Evolutionary conservation across 2,888 invertebrate genomes (phyloP), one percentile per base, ranked within the genome.

Genomic region (Sepiola atlantica): DNA sequence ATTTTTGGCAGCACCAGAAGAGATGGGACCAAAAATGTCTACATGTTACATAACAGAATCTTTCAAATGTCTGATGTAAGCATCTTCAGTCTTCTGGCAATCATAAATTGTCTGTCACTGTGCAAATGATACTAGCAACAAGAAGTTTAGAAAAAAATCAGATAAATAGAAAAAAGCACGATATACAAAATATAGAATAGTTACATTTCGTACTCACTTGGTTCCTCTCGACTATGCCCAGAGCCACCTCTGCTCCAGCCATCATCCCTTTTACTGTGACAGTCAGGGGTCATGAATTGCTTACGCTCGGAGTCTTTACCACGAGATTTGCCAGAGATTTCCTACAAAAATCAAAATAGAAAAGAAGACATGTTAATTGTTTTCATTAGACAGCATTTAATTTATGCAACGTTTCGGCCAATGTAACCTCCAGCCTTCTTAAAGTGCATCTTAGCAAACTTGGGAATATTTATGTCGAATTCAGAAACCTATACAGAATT

Each of bases 241-340:
- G 77, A 77, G 10, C 77, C 77, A 77, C 77, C 77, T n/a, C 77
- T 77, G n/a, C 77, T 77, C 77, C 77, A 77, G 77, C 77, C 77
- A 77, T 77, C 77, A 77, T 77, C 77, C 77, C 77, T 77, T 14
- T 77, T 77, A 77, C 77, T 77, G 77, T 77, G 77, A 77, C 77
- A 77, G 77, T 77, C 77, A 61, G 61, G 61, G 61, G 61, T 61
- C 61, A 61, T 61, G 24, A 61, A 61, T 61, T 61, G 61, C 28
- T 77, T 77, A 18, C 77, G 77, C 77, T 77, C 77, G 2, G 77
- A n/a, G n/a, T 77, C 77, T 77, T 77, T 77, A 12, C 77, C 77
- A 77, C 77, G 77, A 77, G 77, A 77, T 77, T 77, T 77, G 77
- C 77, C 77, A 77, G 77, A 28, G n/a, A 77, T 77, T 77, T 77